Percentiles rank a stretch among this genome's conserved stretches.
Evolutionary conservation across 1,140 invertebrate species (phyloP).

Genomic region (Ostrea denselamellosa): DNA sequence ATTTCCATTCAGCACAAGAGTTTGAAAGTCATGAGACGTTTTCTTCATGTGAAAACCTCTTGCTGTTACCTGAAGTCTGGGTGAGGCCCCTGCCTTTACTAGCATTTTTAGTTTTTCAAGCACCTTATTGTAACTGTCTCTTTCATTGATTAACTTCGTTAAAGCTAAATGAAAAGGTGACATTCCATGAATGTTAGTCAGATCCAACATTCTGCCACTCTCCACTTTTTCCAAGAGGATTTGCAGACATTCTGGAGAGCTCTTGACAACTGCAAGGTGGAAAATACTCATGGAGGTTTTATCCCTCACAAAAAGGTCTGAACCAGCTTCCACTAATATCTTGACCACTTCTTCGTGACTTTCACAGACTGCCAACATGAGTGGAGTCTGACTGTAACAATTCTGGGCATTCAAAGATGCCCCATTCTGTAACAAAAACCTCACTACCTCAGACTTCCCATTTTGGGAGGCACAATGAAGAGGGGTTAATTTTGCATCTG

Average conservation of each 20-base stretch:
- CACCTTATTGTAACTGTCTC: neutral
- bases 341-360: neutral
- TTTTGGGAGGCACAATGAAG: conserved; percentile 1
- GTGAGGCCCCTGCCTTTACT: neutral
- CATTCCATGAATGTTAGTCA: conserved; percentile 3
- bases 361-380: neutral
- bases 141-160: neutral
- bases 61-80: neutral
- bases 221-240: neutral
- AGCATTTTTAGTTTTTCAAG: conserved; percentile 22
- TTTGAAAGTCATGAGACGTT: neutral
- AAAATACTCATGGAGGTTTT: neutral
- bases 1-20: neutral
- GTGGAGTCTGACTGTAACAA: neutral
- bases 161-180: conserved; percentile 4
- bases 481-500: neutral
- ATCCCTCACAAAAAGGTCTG: neutral
- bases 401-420: neutral
- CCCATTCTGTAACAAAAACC: neutral
- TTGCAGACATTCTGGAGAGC: neutral
- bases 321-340: neutral
- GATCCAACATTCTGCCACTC: neutral
- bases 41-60: conserved; percentile 11
- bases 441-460: neutral
- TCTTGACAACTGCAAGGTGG: neutral